Base-by-base conservation (phyloP, 2,888 invertebrate species). In the Nasonovia ribisnigri region DNA sequence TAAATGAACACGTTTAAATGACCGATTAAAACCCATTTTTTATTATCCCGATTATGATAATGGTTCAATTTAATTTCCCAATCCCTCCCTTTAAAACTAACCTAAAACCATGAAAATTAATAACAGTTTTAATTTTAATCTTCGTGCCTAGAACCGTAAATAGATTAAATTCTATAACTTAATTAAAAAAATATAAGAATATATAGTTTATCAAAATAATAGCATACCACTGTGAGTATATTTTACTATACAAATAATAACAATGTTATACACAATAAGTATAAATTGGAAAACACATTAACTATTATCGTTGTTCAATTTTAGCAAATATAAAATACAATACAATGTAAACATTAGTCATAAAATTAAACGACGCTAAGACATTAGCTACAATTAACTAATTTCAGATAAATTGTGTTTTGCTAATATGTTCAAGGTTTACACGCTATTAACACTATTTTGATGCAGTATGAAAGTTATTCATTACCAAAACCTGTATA, bases 361-460 rank as follows among this genome's bases (percentile, higher is more conserved):
- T 43, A 48, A 42, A 88, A 60, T 26, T 67, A 46, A 42, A 84
- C 42, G 42, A 54, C 84, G n/a, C 6, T 54, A 84, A n/a, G 77
- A 51, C 48, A 51, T 42, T 77, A 90, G 51, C 26, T 20, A 84
- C 54, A 48, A 43, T 84, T 84, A 86, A 86, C 57, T 86, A 48
- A 87, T 92, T 60, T 92, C 26, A 87, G 43, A 67, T 87, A 87
- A 60, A 87, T 92, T 29, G 46, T 87, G 60, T 92, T 60, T 87
- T 48, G 92, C 92, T 92, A 92, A 92, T 92, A 87, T 48, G 86
- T 60, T 48, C 92, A 92, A 92, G 91, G 91, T 92, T 92, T 92
- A 60, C 60, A 46, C 6, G 60, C n/a, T 36, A 87, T 92, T 86
- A 92, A 92, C 86, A 57, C 29, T 91, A 86, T 57, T 57, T 91